phyloP scores from a whole-genome alignment of 2,797 vertebrate species.

The Lithobates pipiens region DNA sequence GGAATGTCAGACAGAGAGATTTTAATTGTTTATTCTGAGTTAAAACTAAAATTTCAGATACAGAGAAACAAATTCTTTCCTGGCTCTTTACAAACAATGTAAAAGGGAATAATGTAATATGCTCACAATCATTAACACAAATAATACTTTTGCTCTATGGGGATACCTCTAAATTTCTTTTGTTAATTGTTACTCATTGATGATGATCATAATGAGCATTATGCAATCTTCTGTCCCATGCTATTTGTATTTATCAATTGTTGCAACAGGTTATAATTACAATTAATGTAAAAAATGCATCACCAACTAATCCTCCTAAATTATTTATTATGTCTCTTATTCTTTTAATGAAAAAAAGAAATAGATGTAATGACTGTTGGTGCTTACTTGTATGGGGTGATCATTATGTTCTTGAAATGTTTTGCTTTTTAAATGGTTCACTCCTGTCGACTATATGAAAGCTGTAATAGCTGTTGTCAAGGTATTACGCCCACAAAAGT shows the following conservation, averaged over 20 bases:
- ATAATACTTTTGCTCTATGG: too few species aligned
- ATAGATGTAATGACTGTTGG: neutral
- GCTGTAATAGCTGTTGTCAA: conserved; percentile 1
- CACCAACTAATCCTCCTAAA: neutral
- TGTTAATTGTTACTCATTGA: neutral
- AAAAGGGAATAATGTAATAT: too few species aligned
- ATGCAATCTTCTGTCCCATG: neutral
- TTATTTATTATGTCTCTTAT: neutral
- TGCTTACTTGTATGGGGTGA: neutral
- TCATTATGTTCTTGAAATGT: neutral
- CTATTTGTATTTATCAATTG: neutral
- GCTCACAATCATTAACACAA: too few species aligned
- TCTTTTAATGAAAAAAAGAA: neutral
- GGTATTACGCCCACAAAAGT: neutral
- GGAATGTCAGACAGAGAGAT: too few species aligned
- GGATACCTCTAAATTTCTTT: neutral
- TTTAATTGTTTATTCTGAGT: too few species aligned
- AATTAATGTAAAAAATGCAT: neutral
- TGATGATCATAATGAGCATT: neutral
- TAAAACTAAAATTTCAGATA: too few species aligned
- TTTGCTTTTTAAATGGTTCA: neutral
- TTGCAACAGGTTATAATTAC: neutral
- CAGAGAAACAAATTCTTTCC: too few species aligned
- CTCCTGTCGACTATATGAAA: neutral
- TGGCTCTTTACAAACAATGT: too few species aligned